These are phyloP conservation scores for Caenorhabditis drosophilae DNA, from an alignment of 2,888 invertebrate genomes.

Conservation along the genomic window DNA sequence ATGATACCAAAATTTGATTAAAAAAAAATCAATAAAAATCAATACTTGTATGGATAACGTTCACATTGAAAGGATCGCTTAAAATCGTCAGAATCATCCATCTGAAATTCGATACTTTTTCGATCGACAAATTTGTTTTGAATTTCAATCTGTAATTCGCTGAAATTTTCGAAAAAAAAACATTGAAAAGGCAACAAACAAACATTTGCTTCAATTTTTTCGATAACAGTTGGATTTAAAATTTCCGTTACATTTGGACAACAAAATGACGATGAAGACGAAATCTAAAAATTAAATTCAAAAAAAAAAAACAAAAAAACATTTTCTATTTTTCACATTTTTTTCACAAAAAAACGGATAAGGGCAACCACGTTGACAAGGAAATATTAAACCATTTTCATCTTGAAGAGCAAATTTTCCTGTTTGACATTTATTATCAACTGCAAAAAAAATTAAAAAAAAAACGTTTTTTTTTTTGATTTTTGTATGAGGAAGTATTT, in stretches of 20 bases:
- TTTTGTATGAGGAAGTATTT: too few relatives aligned
- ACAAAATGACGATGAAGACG: neutral
- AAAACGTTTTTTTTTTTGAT: too few relatives aligned
- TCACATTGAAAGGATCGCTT: constrained; percentile 17
- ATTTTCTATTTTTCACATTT: too few relatives aligned
- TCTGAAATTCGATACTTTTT: too few relatives aligned
- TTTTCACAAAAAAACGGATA: constrained; percentile 21
- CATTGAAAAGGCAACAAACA: too few relatives aligned
- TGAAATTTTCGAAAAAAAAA: too few relatives aligned
- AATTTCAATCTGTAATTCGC: too few relatives aligned
- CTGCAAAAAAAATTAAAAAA: too few relatives aligned
- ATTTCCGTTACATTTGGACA: neutral
- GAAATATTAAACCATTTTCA: constrained; percentile 11
- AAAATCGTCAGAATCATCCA: constrained; percentile 19
- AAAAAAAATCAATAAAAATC: neutral
- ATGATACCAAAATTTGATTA: constrained; percentile 5
- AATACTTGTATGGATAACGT: constrained; percentile 18
- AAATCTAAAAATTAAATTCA: neutral
- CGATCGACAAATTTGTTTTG: too few relatives aligned
- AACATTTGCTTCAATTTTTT: too few relatives aligned
- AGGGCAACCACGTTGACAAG: constrained; percentile 19
- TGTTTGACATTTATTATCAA: constrained; percentile 10
- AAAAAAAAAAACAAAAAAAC: too few relatives aligned
- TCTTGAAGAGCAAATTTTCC: constrained; percentile 18
- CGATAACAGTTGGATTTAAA: too few relatives aligned